Evolutionary conservation across 2,888 invertebrate species (phyloP), one percentile per base, ranked within the genome.

Genomic region (Acanthosepion pharaonis): DNA sequence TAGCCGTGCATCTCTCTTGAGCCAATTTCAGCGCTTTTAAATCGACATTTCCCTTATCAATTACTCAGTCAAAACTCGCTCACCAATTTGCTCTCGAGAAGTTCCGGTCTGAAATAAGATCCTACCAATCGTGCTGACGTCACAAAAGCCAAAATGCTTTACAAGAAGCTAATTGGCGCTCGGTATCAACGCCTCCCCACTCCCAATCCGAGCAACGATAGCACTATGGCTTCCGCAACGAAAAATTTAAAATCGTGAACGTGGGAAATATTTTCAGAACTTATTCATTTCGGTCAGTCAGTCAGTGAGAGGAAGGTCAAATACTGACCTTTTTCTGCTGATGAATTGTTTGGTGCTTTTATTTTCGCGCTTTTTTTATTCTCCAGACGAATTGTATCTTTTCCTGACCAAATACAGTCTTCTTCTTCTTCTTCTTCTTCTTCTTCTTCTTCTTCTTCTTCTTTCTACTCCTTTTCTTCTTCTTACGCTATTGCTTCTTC

Each of bases 201-300:
- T 25, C 0, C n/a, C 4, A 15, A 78, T 33, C n/a, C 15, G n/a
- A 33, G n/a, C n/a, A 78, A 33, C n/a, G 18, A 78, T n/a, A n/a
- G 15, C n/a, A 78, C 78, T 78, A 33, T 15, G 15, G 78, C n/a
- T 78, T 78, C 78, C 78, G 78, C 78, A n/a, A 78, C 18, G 78
- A 78, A 33, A n/a, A n/a, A 15, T 33, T 33, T n/a, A 15, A 78
- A 78, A 78, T 15, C 78, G 78, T 78, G 78, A 78, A 78, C 78
- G 78, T 78, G 78, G 78, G 78, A 78, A 78, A n/a, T n/a, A 23
- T 11, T n/a, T n/a, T n/a, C n/a, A n/a, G 78, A n/a, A 33, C 78
- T 78, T 78, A 78, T n/a, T 78, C 78, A 78, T 78, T 78, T n/a
- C n/a, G n/a, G 78, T n/a, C n/a, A 78, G 78, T 78, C n/a, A 78